Percentiles rank a stretch among this genome's conserved stretches.
Conservation (phyloP, 2,888 invertebrate genomes). For the Diarsia mendica region DNA sequence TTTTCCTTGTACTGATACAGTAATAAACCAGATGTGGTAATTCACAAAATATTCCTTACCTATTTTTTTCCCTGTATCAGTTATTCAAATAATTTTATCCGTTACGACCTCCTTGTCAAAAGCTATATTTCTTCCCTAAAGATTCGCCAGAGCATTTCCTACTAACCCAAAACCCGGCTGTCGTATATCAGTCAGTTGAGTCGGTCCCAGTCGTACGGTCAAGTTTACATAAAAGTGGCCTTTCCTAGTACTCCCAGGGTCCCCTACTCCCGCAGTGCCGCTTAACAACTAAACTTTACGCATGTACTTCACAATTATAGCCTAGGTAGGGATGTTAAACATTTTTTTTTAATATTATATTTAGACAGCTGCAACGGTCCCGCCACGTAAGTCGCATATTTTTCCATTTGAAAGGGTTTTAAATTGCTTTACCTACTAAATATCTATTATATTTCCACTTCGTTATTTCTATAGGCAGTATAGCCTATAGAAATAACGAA, state of each 20-base stretch:
- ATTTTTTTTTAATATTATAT: too few relatives aligned
- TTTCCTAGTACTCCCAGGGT: slow-evolving; percentile 12
- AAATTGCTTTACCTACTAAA: too few relatives aligned
- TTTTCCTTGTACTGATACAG: background rate
- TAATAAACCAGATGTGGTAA: background rate
- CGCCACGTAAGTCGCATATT: background rate
- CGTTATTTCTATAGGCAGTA: too few relatives aligned
- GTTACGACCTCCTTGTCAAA: too few relatives aligned
- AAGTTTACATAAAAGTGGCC: slow-evolving; percentile 28
- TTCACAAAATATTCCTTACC: background rate
- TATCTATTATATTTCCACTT: too few relatives aligned
- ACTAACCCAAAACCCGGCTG: background rate
- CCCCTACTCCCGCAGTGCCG: slow-evolving; percentile 8
- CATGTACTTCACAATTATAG: slow-evolving; percentile 30
- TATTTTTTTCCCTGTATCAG: background rate
- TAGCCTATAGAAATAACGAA: background rate
- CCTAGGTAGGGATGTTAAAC: slow-evolving; percentile 1
- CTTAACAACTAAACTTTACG: slow-evolving; percentile 40
- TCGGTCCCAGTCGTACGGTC: slow-evolving; percentile 26
- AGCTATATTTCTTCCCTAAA: slow-evolving; percentile 15
- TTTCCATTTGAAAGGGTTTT: background rate
- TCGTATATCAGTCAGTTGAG: background rate
- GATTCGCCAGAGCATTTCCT: background rate
- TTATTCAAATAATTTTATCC: slow-evolving; percentile 5
- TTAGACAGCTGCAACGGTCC: too few relatives aligned